Conservation (phyloP, 2,888 invertebrate genomes). For the Perdita meconis region DNA sequence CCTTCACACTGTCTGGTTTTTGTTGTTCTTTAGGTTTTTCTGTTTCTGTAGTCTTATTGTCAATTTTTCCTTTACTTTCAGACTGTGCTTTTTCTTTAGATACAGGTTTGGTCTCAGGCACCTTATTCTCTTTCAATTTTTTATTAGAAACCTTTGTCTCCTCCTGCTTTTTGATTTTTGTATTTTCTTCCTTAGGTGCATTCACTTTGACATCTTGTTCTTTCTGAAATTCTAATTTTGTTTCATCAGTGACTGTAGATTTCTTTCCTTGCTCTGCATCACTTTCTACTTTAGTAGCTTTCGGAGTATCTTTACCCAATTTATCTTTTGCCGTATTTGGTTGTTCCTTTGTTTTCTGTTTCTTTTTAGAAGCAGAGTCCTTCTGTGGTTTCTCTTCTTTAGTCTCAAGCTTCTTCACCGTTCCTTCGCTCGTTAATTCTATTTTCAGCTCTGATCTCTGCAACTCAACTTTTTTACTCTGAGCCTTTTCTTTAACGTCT, state of each 20-base stretch:
- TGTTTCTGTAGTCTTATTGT: slow-evolving; percentile 9
- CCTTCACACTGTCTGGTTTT: slow-evolving; percentile 8
- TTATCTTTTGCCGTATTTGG: slow-evolving; percentile 24
- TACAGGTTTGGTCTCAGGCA: slow-evolving; percentile 20
- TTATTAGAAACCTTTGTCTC: slow-evolving; percentile 27
- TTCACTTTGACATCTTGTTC: slow-evolving; percentile 7
- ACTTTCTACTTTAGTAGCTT: slow-evolving; percentile 29
- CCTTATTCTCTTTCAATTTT: too few relatives aligned
- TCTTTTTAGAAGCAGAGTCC: slow-evolving; percentile 40
- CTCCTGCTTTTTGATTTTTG: slow-evolving; percentile 22
- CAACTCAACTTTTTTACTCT: neutral
- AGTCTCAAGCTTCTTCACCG: neutral
- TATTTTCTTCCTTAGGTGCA: neutral
- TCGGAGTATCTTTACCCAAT: slow-evolving; percentile 21
- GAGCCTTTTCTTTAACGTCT: slow-evolving; percentile 2
- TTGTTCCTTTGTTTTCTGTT: slow-evolving; percentile 49
- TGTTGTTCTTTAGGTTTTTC: slow-evolving; percentile 29
- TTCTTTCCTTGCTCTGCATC: slow-evolving; percentile 9
- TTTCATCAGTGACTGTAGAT: neutral
- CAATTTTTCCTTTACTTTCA: slow-evolving; percentile 27
- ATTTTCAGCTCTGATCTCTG: slow-evolving; percentile 27
- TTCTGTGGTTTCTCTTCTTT: slow-evolving; percentile 43
- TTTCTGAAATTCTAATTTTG: slow-evolving; percentile 14
- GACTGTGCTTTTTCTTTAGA: slow-evolving; percentile 33
- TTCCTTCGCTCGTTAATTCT: slow-evolving; percentile 18